These are phyloP conservation scores for Serranochromis macrocephalus DNA, from an alignment of 2,113 vertebrate genomes.

Conservation along the genomic window DNA sequence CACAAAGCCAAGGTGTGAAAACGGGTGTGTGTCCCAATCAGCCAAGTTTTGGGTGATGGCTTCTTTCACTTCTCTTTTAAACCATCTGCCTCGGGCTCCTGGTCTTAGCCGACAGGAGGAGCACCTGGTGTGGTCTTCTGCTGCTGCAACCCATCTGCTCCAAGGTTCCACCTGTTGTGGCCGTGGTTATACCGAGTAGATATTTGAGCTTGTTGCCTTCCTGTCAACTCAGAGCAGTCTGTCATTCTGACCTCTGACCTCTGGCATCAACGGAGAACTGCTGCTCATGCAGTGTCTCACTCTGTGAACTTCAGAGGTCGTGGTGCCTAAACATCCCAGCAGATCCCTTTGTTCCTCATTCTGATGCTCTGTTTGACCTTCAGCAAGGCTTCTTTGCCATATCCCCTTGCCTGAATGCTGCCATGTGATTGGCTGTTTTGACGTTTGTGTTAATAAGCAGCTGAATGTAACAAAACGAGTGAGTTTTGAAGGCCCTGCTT, in stretches of 20 bases:
- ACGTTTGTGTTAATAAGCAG: background rate
- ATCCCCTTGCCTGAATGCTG: background rate
- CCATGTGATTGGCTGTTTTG: rapidly evolving
- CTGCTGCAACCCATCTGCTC: background rate
- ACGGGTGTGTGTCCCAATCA: background rate
- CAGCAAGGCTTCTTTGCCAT: background rate
- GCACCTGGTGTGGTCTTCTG: background rate
- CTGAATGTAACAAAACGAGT: background rate
- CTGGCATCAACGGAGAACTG: rapidly evolving
- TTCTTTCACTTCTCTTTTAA: background rate
- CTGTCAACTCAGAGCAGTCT: background rate
- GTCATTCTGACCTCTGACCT: background rate
- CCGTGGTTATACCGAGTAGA: background rate
- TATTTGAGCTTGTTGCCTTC: background rate
- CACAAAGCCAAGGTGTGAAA: background rate
- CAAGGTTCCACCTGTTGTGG: background rate
- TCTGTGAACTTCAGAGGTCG: background rate
- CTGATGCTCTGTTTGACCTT: background rate
- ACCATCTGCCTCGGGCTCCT: background rate
- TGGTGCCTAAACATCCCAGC: background rate
- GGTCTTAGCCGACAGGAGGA: background rate
- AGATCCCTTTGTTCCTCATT: background rate
- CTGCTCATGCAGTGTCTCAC: background rate
- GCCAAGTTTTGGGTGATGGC: background rate
- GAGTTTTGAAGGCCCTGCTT: background rate